Base-by-base conservation (phyloP, 1,140 invertebrate species). In the Capitella teleta region DNA sequence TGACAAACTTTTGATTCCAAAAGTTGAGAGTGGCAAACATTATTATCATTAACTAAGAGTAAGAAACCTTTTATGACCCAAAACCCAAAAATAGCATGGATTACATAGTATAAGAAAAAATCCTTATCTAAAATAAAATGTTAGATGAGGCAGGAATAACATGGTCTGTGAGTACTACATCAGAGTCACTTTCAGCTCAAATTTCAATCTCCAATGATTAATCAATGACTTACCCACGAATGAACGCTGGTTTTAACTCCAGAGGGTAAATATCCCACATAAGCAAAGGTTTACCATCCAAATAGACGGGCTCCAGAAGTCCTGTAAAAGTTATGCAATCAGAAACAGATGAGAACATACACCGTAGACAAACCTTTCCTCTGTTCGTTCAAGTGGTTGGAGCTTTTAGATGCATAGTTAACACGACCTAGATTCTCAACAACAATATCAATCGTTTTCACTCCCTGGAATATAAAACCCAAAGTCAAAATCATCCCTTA, bases 381-480 rank as follows among this genome's bases (percentile, higher is more conserved):
- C 50, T 77, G 68, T 26, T 56, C 32, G 53, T 68, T 70, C 2
- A 68, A 47, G 4, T 55, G 46, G 28, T 71, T 62, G 54, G 71
- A 73, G 51, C 70, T 62, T 5, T 72, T n/a, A n/a, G n/a, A n/a
- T n/a, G n/a, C 64, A 64, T 66, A 80, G 60, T 80, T 80, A 16
- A 75, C 73, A 46, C 79, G 60, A 0, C 76, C 79, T 48, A 74
- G 68, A 59, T 81, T 80, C 58, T 81, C 79, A 1, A 80, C 78
- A 2, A 81, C 47, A 26, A 81, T 63, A 51, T 80, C 30, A 32
- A 32, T 8, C n/a, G n/a, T 32, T 8, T 32, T 32, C 30, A 10
- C 8, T 32, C n/a, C 30, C 30, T 25, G n/a, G n/a, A n/a, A n/a
- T n/a, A n/a, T n/a, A n/a, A n/a, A n/a, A n/a, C n/a, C n/a, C n/a